Base-by-base conservation (phyloP, 2,888 invertebrate genomes). In the Sesia bembeciformis region DNA sequence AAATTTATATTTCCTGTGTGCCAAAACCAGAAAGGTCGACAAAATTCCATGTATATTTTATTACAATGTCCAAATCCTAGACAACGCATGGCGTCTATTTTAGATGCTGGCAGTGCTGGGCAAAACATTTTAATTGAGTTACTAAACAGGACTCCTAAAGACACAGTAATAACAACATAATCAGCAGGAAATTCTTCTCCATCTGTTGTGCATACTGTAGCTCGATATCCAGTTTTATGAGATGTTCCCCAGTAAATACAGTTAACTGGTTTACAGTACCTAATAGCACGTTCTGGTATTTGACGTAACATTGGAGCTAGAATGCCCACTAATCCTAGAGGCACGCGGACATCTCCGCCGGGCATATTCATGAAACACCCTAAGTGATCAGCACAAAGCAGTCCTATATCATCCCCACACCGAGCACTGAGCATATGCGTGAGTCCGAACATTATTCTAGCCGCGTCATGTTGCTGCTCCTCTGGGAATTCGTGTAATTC, bases 131-230 rank as follows among this genome's bases (percentile, higher is more conserved):
- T 90, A 3, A 90, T 80, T 1, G 93, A 90, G 64, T 93, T 92
- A 46, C 90, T 84, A 67, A 92, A 93, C 40, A 96, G 76, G 0
- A 94, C 94, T 2, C 96, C 96, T 5, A 96, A 85, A 0, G 96
- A 93, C 4, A 95, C 90, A 0, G 96, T 95, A 46, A 94, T 85
- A 49, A 96, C 92, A 3, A 96, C 95, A 66, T 96, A 95, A 78
- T 96, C 95, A 0, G 94, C 94, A 0, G 90, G 90, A 68, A 90
- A 93, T 64, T 93, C 92, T 40, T 93, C 91, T 1, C 94, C 94
- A 67, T 94, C 94, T 54, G 90, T 81, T 53, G 94, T 93, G 55
- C 90, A 91, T 0, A 95, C 93, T 2, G 90, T 76, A 5, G 94
- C 87, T 54, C 88, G 75, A 55, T 74, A 74, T 3, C 87, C 87